Conservation (phyloP, 37 sponge, comb jelly and placozoan species). For the Chondrosia reniformis region DNA sequence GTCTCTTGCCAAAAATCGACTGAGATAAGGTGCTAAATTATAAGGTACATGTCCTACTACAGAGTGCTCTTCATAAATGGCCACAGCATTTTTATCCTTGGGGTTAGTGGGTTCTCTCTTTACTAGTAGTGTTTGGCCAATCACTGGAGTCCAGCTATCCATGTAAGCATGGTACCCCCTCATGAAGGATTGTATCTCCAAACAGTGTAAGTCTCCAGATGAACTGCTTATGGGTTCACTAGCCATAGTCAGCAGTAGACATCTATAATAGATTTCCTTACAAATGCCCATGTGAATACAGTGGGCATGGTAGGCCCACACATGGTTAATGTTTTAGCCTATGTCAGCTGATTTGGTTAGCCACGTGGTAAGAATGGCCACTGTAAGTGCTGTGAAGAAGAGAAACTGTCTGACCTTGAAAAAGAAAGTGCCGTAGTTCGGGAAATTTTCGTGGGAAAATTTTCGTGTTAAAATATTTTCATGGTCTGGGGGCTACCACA, state of each 20-base stretch:
- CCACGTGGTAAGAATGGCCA: not conserved
- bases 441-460: too few relatives aligned
- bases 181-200: not conserved
- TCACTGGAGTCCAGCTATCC: not conserved
- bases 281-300: too few relatives aligned
- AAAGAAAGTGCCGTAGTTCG: too few relatives aligned
- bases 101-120: constrained; percentile 46
- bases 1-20: constrained; percentile 24
- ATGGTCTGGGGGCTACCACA: too few relatives aligned
- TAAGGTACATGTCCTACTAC: constrained; percentile 31
- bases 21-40: constrained; percentile 40
- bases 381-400: not conserved
- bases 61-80: constrained; percentile 7
- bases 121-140: not conserved
- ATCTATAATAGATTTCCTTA: too few relatives aligned
- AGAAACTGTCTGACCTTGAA: not conserved
- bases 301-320: too few relatives aligned
- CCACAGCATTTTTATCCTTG: constrained; percentile 30
- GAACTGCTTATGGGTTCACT: too few relatives aligned
- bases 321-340: too few relatives aligned
- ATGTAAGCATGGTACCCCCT: not conserved
- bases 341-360: not conserved
- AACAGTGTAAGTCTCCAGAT: too few relatives aligned
- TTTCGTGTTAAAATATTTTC: too few relatives aligned
- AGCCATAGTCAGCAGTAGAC: too few relatives aligned